Evolutionary conservation across 2,888 invertebrate genomes (phyloP), one percentile per base, ranked within the genome.

Genomic region (Teleiodes luculella): DNA sequence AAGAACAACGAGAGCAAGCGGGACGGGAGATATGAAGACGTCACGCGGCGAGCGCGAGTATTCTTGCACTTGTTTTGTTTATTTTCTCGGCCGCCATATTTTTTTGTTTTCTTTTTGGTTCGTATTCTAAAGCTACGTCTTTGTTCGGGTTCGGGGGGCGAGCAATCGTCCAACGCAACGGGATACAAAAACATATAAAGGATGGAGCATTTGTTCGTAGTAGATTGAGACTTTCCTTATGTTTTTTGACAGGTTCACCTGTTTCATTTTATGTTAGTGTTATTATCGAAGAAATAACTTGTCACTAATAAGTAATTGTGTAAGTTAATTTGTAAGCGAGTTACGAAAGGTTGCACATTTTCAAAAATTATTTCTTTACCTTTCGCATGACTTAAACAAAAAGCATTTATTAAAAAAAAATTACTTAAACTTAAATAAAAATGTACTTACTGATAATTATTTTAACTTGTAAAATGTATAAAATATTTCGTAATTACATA

Each of bases 51-150:
- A 81, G 84, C 85, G 86, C 85, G 85, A 82, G 80, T 84, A 86
- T 86, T 85, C 80, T 83, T 86, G 81, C 86, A 85, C 86, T 88
- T 86, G 84, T 85, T 87, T 87, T 86, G 78, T 86, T 86, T 85
- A 83, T 86, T 84, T 83, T 83, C 80, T 80, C 70, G 68, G 71
- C 76, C 74, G 82, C 75, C 76, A 72, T 75, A 28, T 43, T 13
- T 43, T 72, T 70, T 82, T 80, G 20, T 13, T 43, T 60, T 67
- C 72, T 70, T 82, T 80, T 76, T 72, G 72, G 63, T 77, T 76
- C 72, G 68, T 79, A 78, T 84, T 80, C 78, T 78, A 68, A 74
- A 70, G 82, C 78, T 80, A 87, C 88, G 86, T 88, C 88, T 89
- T 89, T 88, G 88, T 89, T 87, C 85, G 72, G 72, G 74, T 68